Percentiles rank a stretch among this genome's conserved stretches.
These are phyloP conservation scores for Phrynocephalus guinanensis DNA, from an alignment of 2,797 vertebrate genomes.

Conservation along the genomic window DNA sequence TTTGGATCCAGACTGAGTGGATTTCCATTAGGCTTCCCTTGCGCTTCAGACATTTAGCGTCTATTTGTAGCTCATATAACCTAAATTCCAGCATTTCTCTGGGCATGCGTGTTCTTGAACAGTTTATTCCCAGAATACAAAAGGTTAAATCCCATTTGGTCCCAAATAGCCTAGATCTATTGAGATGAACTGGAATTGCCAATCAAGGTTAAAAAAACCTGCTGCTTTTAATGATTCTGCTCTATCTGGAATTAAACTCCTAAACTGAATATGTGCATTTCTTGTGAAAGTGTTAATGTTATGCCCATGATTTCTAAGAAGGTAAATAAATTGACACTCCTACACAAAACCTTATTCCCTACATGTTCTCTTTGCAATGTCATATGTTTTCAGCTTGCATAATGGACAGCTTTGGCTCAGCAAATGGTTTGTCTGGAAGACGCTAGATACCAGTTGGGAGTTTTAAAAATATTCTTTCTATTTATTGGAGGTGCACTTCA, in stretches of 20 bases:
- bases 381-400: background rate
- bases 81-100: background rate
- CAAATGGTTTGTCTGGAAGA: background rate
- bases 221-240: too few relatives aligned
- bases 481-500: conserved; percentile 9
- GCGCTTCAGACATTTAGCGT: too few relatives aligned
- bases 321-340: background rate
- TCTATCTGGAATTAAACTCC: background rate
- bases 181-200: too few relatives aligned
- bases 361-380: background rate
- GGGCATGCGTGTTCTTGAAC: background rate
- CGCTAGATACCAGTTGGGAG: background rate
- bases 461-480: background rate
- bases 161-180: too few relatives aligned
- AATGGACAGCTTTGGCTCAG: background rate
- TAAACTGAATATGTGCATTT: background rate
- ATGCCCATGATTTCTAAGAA: background rate
- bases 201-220: too few relatives aligned
- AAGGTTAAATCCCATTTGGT: too few relatives aligned
- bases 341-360: background rate
- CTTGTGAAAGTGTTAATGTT: background rate
- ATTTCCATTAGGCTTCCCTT: too few relatives aligned
- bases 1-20: background rate
- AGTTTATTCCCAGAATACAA: background rate
- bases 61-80: background rate